Evolutionary conservation across 1,140 invertebrate species (phyloP).

Genomic region (Elymnias hypermnestra): DNA sequence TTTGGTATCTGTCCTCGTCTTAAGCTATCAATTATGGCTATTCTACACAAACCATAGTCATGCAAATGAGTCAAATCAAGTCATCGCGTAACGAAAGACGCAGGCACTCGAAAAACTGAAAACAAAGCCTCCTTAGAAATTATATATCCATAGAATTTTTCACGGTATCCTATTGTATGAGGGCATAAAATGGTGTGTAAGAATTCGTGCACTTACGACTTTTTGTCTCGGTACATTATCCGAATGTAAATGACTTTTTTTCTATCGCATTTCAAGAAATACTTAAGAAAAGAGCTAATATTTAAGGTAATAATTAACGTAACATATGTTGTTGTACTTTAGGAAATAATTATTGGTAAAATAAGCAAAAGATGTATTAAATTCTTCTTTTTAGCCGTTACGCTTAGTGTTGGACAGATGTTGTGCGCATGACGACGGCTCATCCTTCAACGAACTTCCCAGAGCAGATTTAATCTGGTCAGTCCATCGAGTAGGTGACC

Average conservation of each 20-base stretch:
- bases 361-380: too few species aligned
- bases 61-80: conserved; percentile 21
- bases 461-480: too few species aligned
- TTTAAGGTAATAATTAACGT: too few species aligned
- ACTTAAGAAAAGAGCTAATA: too few species aligned
- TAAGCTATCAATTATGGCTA: conserved; percentile 10
- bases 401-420: too few species aligned
- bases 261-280: neutral
- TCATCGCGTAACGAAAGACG: conserved; percentile 19
- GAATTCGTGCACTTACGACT: neutral
- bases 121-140: conserved; percentile 14
- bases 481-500: too few species aligned
- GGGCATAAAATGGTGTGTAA: conserved; percentile 2
- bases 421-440: too few species aligned
- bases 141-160: conserved; percentile 7
- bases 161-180: neutral
- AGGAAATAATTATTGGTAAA: too few species aligned
- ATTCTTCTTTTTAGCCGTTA: too few species aligned
- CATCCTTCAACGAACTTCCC: too few species aligned
- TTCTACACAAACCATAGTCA: conserved; percentile 16
- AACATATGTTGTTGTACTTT: too few species aligned
- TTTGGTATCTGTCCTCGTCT: neutral
- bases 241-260: conserved; percentile 9
- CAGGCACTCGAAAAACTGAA: conserved; percentile 19
- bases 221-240: conserved; percentile 4